phyloP scores from a whole-genome alignment of 2,888 invertebrate species.

The Psylliodes chrysocephalus region DNA sequence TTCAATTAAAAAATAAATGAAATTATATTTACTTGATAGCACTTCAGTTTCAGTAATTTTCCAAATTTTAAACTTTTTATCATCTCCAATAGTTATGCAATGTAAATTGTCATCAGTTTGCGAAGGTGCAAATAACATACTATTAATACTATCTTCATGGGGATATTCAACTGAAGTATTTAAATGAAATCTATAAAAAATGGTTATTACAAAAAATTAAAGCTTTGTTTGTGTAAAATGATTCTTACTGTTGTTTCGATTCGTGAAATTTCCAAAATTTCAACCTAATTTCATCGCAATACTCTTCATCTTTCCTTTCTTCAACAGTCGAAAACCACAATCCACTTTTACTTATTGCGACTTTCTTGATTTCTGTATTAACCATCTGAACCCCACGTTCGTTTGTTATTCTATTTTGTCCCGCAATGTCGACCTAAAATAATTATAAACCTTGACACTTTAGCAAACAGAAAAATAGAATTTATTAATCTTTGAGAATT shows the following conservation, averaged over 20 bases:
- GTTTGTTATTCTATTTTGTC: constrained; percentile 75
- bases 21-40: constrained; percentile 65
- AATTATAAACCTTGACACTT: constrained; percentile 15
- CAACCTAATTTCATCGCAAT: constrained; percentile 71
- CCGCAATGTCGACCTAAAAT: constrained; percentile 75
- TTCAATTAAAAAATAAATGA: too few species aligned
- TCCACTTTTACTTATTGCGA: constrained; percentile 74
- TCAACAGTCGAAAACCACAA: constrained; percentile 81
- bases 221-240: neutral
- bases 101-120: constrained; percentile 62
- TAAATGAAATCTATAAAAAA: constrained; percentile 69
- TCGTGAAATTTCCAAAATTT: constrained; percentile 80
- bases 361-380: constrained; percentile 73
- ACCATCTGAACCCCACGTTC: constrained; percentile 70
- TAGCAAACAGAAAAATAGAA: too few species aligned
- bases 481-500: too few species aligned
- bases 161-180: constrained; percentile 81
- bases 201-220: too few species aligned
- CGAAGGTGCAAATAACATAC: constrained; percentile 71
- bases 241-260: constrained; percentile 69
- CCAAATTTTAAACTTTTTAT: constrained; percentile 80
- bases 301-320: constrained; percentile 68
- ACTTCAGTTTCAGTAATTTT: constrained; percentile 68
- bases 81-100: constrained; percentile 75
- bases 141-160: constrained; percentile 71